Evolutionary conservation across 2,113 vertebrate genomes (phyloP).

Genomic region (Centropus unirufus): DNA sequence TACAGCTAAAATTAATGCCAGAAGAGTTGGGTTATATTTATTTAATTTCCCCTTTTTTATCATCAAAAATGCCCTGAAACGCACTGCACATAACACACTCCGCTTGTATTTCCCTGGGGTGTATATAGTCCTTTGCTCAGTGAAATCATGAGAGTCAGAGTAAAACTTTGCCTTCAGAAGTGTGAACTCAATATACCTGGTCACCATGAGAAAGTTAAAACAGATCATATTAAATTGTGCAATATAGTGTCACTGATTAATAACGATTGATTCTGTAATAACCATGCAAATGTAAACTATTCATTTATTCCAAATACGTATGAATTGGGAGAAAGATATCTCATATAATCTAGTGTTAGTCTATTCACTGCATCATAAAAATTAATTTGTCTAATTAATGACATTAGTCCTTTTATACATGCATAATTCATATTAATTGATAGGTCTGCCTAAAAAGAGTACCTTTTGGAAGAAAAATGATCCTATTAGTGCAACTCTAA

Average conservation of each 20-base stretch:
- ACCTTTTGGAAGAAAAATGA: conserved; percentile 96
- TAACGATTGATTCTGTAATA: conserved; percentile 69
- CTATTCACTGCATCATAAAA: conserved; percentile 88
- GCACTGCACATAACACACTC: background rate
- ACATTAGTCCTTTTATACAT: conserved; percentile 94
- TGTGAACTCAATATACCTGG: conserved; percentile 31
- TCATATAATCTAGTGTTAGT: conserved; percentile 82
- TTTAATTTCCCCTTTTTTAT: conserved; percentile 55
- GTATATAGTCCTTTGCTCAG: background rate
- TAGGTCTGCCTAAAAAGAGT: conserved; percentile 89
- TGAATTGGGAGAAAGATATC: conserved; percentile 73
- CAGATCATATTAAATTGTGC: conserved; percentile 33
- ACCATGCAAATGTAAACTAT: conserved; percentile 80
- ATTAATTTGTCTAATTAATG: conserved; percentile 99
- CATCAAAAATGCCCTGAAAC: conserved; percentile 9
- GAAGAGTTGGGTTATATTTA: conserved; percentile 63
- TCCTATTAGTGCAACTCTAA: conserved; percentile 93
- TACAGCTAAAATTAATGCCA: conserved; percentile 62
- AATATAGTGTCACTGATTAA: conserved; percentile 64
- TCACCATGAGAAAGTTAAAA: conserved; percentile 3
- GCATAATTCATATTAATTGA: conserved; percentile 99
- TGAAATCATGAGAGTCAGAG: background rate
- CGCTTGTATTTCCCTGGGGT: background rate
- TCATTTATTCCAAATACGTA: conserved; percentile 76
- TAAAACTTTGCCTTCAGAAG: conserved; percentile 1